phyloP scores from a whole-genome alignment of 2,113 vertebrate species.

The Apodemus speciosus region DNA sequence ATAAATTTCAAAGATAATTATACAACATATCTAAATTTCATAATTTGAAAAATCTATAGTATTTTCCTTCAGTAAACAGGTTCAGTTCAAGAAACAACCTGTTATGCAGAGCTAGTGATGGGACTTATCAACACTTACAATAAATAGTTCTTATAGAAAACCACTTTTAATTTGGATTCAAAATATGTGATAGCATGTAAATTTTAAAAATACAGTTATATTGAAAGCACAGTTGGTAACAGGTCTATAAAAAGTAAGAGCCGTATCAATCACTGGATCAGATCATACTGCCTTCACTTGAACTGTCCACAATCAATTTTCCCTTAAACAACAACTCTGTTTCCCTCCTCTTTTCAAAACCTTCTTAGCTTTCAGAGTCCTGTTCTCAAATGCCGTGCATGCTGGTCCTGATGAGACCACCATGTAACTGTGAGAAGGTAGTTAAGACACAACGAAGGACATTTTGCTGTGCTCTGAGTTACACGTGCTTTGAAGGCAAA shows the following conservation, averaged over 20 bases:
- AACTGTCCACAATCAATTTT: slow-evolving; percentile 84
- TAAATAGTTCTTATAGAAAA: not conserved
- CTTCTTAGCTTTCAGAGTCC: slow-evolving; percentile 82
- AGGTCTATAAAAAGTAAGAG: slow-evolving; percentile 48
- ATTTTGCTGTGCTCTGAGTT: not conserved
- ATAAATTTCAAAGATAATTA: slow-evolving; percentile 11
- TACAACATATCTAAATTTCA: not conserved
- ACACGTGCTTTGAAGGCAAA: not conserved
- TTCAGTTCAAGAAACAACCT: not conserved
- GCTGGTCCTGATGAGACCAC: slow-evolving; percentile 75
- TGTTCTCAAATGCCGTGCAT: slow-evolving; percentile 81
- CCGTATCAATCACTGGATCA: slow-evolving; percentile 62
- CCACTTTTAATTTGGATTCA: not conserved
- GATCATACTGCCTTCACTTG: slow-evolving; percentile 51
- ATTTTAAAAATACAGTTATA: slow-evolving; percentile 52
- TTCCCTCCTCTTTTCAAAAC: slow-evolving; percentile 61
- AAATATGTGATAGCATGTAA: not conserved
- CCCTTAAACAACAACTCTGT: slow-evolving; percentile 84
- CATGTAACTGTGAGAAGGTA: slow-evolving; percentile 74
- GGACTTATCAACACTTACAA: not conserved
- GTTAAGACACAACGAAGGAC: not conserved
- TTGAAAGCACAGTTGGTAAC: slow-evolving; percentile 50
- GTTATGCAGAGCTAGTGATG: accelerated
- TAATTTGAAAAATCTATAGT: not conserved
- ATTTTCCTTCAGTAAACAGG: not conserved